A percentile compares a stretch with the other conserved stretches of the same genome.
phyloP scores from a whole-genome alignment of 1,140 invertebrate genomes.

The Cherax destructor region DNA sequence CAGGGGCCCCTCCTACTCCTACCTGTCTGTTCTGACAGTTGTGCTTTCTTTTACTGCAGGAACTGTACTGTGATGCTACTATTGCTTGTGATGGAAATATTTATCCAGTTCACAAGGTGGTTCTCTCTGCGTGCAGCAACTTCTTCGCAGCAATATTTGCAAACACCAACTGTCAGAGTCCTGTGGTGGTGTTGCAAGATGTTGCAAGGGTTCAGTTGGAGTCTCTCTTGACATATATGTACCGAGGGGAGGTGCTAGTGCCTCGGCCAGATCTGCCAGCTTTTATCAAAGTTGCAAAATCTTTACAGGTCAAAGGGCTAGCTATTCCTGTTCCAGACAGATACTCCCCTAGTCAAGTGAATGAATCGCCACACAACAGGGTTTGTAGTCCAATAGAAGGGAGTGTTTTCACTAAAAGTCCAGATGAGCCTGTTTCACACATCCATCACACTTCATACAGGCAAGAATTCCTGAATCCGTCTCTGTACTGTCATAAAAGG shows the following conservation, averaged over 20 bases:
- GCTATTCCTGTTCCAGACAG: neutral
- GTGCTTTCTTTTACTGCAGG: slow-evolving; percentile 13
- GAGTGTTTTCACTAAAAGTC: neutral
- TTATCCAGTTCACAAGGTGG: slow-evolving; percentile 42
- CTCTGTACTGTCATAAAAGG: neutral
- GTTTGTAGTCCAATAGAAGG: neutral
- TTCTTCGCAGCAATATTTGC: slow-evolving; percentile 48
- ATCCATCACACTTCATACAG: neutral
- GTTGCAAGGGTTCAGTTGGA: slow-evolving; percentile 6
- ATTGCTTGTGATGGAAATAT: slow-evolving; percentile 39
- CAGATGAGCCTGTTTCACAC: neutral
- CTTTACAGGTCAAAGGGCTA: slow-evolving; percentile 37
- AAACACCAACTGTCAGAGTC: slow-evolving; percentile 23
- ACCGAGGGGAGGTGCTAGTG: slow-evolving; percentile 24
- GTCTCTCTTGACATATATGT: slow-evolving; percentile 33
- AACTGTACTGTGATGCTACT: slow-evolving; percentile 54
- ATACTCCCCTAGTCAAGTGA: neutral
- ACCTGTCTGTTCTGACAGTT: neutral
- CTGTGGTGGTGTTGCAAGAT: slow-evolving; percentile 49
- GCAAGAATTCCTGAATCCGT: neutral
- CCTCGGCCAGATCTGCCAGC: neutral
- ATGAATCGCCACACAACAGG: neutral
- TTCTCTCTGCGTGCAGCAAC: slow-evolving; percentile 41
- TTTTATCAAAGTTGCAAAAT: slow-evolving; percentile 38
- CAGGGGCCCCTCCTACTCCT: neutral